phyloP scores from a whole-genome alignment of 2,888 invertebrate species.

The Xestoiulus laeticollis region DNA sequence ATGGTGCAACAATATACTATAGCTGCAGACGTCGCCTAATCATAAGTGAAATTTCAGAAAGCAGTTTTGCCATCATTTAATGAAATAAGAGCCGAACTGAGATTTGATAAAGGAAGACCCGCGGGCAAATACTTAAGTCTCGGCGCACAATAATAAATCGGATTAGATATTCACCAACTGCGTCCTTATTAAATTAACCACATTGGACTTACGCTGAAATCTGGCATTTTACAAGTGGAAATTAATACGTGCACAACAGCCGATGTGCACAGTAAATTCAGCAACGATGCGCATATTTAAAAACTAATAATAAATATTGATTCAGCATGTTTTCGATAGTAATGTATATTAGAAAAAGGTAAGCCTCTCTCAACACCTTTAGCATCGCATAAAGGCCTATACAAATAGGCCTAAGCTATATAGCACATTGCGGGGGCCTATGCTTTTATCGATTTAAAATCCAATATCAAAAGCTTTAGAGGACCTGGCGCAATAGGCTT shows the following conservation, averaged over 20 bases:
- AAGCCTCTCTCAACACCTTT: not conserved
- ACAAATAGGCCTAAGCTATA: not conserved
- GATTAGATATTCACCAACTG: conserved; percentile 30
- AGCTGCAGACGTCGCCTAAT: not conserved
- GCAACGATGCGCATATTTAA: not conserved
- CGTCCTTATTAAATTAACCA: conserved; percentile 23
- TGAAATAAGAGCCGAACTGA: conserved; percentile 34
- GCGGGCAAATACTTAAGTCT: conserved; percentile 3
- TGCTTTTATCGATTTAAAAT: conserved; percentile 16
- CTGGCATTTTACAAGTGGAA: not conserved
- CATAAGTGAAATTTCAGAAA: not conserved
- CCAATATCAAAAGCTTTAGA: not conserved
- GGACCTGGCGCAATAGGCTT: conserved; percentile 17
- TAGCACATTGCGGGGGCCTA: not conserved
- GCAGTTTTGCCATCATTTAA: not conserved
- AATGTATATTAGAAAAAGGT: not conserved
- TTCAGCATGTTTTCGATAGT: not conserved
- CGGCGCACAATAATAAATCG: conserved; percentile 7
- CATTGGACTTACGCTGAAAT: not conserved
- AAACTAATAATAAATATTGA: not conserved
- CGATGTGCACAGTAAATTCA: not conserved
- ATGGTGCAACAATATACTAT: not conserved
- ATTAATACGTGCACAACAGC: not conserved
- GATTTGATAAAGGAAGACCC: conserved; percentile 15
- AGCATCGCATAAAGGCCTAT: not conserved